Conservation (phyloP, 1,140 invertebrate genomes). For the Choristoneura fumiferana region DNA sequence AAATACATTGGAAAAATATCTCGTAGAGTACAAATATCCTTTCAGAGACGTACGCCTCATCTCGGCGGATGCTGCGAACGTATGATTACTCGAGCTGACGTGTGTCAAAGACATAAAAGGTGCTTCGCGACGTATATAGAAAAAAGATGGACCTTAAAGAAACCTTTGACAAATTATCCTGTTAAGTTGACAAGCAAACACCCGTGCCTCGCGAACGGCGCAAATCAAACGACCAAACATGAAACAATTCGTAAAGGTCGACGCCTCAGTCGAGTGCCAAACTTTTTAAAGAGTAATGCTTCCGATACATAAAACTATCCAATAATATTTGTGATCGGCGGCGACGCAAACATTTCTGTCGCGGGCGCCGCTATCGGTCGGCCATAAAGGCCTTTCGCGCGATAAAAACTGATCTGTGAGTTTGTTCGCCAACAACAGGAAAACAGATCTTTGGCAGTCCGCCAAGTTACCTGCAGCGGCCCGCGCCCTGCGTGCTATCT, state of each 20-base stretch:
- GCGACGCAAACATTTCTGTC: slow-evolving; percentile 63
- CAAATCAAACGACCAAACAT: slow-evolving; percentile 42
- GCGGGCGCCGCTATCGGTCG: slow-evolving; percentile 57
- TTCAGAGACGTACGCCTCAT: slow-evolving; percentile 24
- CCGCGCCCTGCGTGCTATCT: slow-evolving; percentile 33
- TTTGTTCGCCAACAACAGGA: slow-evolving; percentile 66
- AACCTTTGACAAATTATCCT: slow-evolving; percentile 61
- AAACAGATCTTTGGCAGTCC: slow-evolving; percentile 73
- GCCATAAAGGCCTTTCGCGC: slow-evolving; percentile 74
- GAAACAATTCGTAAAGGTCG: slow-evolving; percentile 50
- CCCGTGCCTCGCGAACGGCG: slow-evolving; percentile 27
- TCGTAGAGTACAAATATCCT: slow-evolving; percentile 19
- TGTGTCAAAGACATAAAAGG: slow-evolving; percentile 51
- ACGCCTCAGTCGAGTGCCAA: slow-evolving; percentile 53
- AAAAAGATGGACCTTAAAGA: slow-evolving; percentile 47
- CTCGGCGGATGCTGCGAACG: slow-evolving; percentile 23
- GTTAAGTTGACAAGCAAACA: slow-evolving; percentile 53
- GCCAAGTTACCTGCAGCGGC: slow-evolving; percentile 69
- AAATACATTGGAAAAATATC: slow-evolving; percentile 19
- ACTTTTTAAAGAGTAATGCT: slow-evolving; percentile 73
- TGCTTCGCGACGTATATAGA: slow-evolving; percentile 30
- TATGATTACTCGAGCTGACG: slow-evolving; percentile 48
- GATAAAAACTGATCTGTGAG: slow-evolving; percentile 78
- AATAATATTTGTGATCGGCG: slow-evolving; percentile 65
- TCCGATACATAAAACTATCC: slow-evolving; percentile 75